Base-by-base conservation (phyloP, 2,797 vertebrate species). In the Muraenolepis orangiensis region DNA sequence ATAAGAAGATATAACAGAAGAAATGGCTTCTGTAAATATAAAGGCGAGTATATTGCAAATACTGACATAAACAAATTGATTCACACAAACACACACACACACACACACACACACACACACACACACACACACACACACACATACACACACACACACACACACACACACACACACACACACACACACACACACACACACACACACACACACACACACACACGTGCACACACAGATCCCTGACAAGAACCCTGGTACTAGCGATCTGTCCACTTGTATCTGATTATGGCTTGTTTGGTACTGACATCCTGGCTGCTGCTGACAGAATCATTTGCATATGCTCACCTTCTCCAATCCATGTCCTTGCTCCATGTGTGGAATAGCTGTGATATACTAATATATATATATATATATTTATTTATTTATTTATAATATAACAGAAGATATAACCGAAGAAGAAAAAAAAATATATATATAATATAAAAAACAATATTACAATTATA, bases 301-400 rank as follows among this genome's bases (percentile, higher is more conserved):
- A 69, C 81, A 77, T 71, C 83, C 61, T 72, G 23, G 76, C 64
- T 81, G 81, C 74, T 82, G 80, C 88, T 90, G 89, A 89, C 87
- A 89, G 84, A 85, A 84, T 88, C 8, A 91, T 91, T 90, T 82
- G 81, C 87, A 89, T 89, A 84, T 11, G 20, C 72, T 85, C 78
- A 86, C 90, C 89, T 91, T 89, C 75, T 3, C 84, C 84, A 84
- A 84, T 86, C 85, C 83, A 78, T 81, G 90, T 90, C 88, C 91
- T 91, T 91, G 85, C 79, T 80, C 79, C 69, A 14, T 86, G 76
- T 71, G 72, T 57, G 77, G 74, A 85, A 76, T 80, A 26, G 80
- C 75, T 86, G 66, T 84, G 84, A 82, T 76, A 77, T 16, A 12
- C 16, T 42, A 42, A 14, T 42, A 76, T 76, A 81, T 81, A 85